phyloP scores from a whole-genome alignment of 1,140 invertebrate genomes.

The Physella acuta region DNA sequence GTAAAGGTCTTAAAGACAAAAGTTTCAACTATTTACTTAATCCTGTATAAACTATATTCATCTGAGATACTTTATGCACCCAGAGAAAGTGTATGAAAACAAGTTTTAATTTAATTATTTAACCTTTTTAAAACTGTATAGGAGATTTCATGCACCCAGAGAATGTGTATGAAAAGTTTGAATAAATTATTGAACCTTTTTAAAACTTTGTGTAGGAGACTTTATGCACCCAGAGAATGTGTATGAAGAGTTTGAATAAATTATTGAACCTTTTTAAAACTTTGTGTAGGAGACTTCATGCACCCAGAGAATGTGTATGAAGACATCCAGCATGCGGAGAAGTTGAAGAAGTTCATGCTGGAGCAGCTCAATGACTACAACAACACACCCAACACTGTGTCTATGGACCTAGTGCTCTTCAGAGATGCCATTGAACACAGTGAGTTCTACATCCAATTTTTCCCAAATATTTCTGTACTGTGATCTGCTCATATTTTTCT shows the following conservation, averaged over 20 bases:
- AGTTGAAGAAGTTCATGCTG: constrained; percentile 68
- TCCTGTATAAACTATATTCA: too few species aligned
- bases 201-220: constrained; percentile 63
- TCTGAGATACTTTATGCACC: too few species aligned
- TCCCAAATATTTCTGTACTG: too few species aligned
- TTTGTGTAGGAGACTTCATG: constrained; percentile 71
- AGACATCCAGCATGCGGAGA: constrained; percentile 69
- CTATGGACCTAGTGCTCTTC: constrained; percentile 80
- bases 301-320: constrained; percentile 78
- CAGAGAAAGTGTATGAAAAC: too few species aligned
- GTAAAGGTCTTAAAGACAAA: too few species aligned
- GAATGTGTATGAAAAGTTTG: too few species aligned
- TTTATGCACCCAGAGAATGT: constrained; percentile 76
- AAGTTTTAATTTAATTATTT: background rate
- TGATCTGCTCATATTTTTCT: too few species aligned
- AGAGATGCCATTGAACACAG: constrained; percentile 71
- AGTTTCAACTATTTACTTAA: too few species aligned
- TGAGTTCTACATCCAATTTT: constrained; percentile 6
- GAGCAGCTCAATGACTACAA: constrained; percentile 79
- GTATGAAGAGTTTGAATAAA: constrained; percentile 69
- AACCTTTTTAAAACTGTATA: constrained; percentile 40
- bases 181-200: background rate
- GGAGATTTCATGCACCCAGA: constrained; percentile 76
- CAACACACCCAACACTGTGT: constrained; percentile 71
- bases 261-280: background rate